Conservation (phyloP, 1,140 invertebrate genomes). For the Drosophila fuyamai region DNA sequence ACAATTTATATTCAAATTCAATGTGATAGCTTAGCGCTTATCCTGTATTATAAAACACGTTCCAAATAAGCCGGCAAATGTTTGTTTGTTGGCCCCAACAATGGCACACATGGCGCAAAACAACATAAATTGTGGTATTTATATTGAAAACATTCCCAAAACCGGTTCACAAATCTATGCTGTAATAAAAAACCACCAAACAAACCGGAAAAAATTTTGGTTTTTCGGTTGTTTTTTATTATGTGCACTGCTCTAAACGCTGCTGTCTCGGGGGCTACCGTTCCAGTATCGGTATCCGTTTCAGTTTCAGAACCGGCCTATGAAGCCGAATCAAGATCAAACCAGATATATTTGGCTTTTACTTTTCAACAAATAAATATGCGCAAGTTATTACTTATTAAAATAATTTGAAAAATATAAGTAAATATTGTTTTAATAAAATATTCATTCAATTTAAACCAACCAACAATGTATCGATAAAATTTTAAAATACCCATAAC, state of each 20-base stretch:
- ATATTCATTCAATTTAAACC: too few species aligned
- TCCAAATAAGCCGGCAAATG: slow-evolving; percentile 57
- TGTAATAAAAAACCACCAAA: slow-evolving; percentile 73
- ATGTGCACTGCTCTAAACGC: slow-evolving; percentile 42
- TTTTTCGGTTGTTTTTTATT: slow-evolving; percentile 22
- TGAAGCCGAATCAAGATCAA: slow-evolving; percentile 40
- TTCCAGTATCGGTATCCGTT: slow-evolving; percentile 25
- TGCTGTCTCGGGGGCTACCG: slow-evolving; percentile 39
- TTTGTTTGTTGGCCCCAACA: slow-evolving; percentile 58
- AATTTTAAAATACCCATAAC: too few species aligned
- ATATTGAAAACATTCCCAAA: slow-evolving; percentile 31
- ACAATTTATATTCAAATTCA: slow-evolving; percentile 20
- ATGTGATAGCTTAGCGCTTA: slow-evolving; percentile 30
- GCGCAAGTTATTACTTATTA: background rate
- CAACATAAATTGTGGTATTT: slow-evolving; percentile 72
- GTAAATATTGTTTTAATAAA: too few species aligned
- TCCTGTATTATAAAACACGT: slow-evolving; percentile 51
- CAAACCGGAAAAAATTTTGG: slow-evolving; percentile 65
- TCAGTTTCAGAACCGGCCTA: slow-evolving; percentile 43
- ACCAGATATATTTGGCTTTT: slow-evolving; percentile 42
- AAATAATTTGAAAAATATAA: too few species aligned
- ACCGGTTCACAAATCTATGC: slow-evolving; percentile 65
- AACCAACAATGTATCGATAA: too few species aligned
- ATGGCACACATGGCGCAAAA: slow-evolving; percentile 35
- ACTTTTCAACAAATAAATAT: slow-evolving; percentile 22